Evolutionary conservation across 1,140 invertebrate genomes (phyloP), one percentile per base, ranked within the genome.

Genomic region (Caenorhabditis brenneri): DNA sequence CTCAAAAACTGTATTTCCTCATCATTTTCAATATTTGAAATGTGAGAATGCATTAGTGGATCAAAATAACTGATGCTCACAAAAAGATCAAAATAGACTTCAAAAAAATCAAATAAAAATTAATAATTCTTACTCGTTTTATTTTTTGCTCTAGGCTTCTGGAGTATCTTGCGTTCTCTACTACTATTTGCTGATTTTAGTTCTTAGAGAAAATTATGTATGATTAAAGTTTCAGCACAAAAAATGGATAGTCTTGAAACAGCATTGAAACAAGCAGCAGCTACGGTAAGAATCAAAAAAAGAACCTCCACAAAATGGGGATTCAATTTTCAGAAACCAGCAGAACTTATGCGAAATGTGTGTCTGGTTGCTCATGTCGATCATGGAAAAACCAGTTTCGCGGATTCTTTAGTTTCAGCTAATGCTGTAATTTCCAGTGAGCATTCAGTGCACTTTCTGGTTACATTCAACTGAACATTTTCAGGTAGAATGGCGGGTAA

Each of bases 301-400:
- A n/a, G n/a, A n/a, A n/a, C n/a, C n/a, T n/a, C n/a, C n/a, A n/a
- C n/a, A n/a, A n/a, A n/a, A n/a, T n/a, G n/a, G n/a, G n/a, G n/a
- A n/a, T n/a, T n/a, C n/a, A n/a, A n/a, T n/a, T n/a, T n/a, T n/a
- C n/a, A n/a, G n/a, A 42, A 42, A 48, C 46, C 87, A 9, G 93
- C 94, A 2, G 88, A 92, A 60, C 93, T 93, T 89, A 95, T 99
- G 87, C 93, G 97, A 84, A 99, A 99, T 92, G 95, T 99, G 89
- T 99, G 97, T 91, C 98, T 99, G 87, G 92, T 99, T 89, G 98
- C 97, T 19, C 97, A 99, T 93, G 97, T 99, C 82, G 97, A 99
- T 92, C 98, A 99, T 93, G 97, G 93, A 93, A 99, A 99, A 92
- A 99, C 98, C 0, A 99, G 97, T 6, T 91, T 99, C 79, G 97